Percentiles rank a stretch among this genome's conserved stretches.
phyloP scores from a whole-genome alignment of 2,888 invertebrate genomes.

The Amblyteles armatorius region DNA sequence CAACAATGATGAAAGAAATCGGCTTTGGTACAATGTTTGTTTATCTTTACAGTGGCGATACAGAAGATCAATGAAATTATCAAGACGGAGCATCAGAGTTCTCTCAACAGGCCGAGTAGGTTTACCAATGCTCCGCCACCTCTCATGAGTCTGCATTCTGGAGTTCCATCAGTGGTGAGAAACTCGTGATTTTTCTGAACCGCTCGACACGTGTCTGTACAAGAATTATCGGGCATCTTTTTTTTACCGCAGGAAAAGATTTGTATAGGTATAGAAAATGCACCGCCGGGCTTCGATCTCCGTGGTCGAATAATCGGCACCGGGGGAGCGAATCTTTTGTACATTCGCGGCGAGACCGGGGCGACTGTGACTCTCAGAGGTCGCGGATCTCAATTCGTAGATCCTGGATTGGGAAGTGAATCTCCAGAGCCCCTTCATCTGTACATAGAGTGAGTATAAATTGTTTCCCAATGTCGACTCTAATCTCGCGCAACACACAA shows the following conservation, averaged over 20 bases:
- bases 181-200: conserved; percentile 1
- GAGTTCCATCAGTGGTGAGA: conserved; percentile 80
- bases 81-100: conserved; percentile 82
- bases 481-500: not conserved
- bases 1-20: not conserved
- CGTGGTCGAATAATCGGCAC: conserved; percentile 90
- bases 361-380: conserved; percentile 91
- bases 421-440: conserved; percentile 91
- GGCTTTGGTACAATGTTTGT: not conserved
- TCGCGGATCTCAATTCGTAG: conserved; percentile 88
- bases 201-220: too few relatives aligned
- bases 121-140: conserved; percentile 85
- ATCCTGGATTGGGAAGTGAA: conserved; percentile 86
- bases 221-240: not conserved
- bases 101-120: conserved; percentile 83
- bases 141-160: conserved; percentile 84
- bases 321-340: conserved; percentile 90
- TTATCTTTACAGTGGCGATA: conserved; percentile 84
- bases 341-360: conserved; percentile 92
- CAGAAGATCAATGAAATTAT: conserved; percentile 86
- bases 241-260: conserved; percentile 88
- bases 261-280: conserved; percentile 91
- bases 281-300: conserved; percentile 91
- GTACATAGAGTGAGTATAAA: conserved; percentile 88
- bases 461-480: not conserved